These are phyloP conservation scores for Chondrosia reniformis DNA, from an alignment of 37 sponge, comb jelly and placozoan species.

Conservation along the genomic window DNA sequence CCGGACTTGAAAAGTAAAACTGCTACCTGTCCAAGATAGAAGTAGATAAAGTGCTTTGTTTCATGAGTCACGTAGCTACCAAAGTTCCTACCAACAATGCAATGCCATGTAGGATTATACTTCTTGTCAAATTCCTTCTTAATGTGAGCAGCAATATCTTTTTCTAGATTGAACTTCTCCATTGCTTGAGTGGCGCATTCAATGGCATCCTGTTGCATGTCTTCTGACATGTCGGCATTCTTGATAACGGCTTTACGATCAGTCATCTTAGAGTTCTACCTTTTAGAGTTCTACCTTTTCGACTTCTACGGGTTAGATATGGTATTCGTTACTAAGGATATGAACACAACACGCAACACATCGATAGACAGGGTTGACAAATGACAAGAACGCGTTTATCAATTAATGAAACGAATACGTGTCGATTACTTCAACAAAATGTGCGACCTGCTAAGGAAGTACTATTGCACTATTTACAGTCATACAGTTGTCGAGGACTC, in stretches of 20 bases:
- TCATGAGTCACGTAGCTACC: slow-evolving; percentile 99
- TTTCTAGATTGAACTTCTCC: slow-evolving; percentile 99
- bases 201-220: slow-evolving; percentile 98
- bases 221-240: slow-evolving; percentile 99
- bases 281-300: slow-evolving; percentile 37
- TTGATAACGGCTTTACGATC: slow-evolving; percentile 99
- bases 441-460: slow-evolving; percentile 29
- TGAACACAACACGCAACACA: neutral
- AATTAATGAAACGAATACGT: neutral
- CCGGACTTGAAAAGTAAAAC: slow-evolving; percentile 99
- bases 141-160: slow-evolving; percentile 98
- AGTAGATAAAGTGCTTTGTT: slow-evolving; percentile 99
- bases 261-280: slow-evolving; percentile 52
- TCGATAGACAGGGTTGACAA: slow-evolving; percentile 30
- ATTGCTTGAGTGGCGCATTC: slow-evolving; percentile 88
- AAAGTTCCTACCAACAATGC: slow-evolving; percentile 99
- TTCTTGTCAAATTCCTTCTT: slow-evolving; percentile 99
- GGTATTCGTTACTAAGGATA: neutral
- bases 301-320: neutral
- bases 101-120: slow-evolving; percentile 99
- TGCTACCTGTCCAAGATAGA: slow-evolving; percentile 99
- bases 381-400: neutral
- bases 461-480: slow-evolving; percentile 60
- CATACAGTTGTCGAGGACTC: slow-evolving; percentile 49
- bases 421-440: neutral